Conservation (phyloP, 2,113 vertebrate genomes). For the Fregata magnificens region DNA sequence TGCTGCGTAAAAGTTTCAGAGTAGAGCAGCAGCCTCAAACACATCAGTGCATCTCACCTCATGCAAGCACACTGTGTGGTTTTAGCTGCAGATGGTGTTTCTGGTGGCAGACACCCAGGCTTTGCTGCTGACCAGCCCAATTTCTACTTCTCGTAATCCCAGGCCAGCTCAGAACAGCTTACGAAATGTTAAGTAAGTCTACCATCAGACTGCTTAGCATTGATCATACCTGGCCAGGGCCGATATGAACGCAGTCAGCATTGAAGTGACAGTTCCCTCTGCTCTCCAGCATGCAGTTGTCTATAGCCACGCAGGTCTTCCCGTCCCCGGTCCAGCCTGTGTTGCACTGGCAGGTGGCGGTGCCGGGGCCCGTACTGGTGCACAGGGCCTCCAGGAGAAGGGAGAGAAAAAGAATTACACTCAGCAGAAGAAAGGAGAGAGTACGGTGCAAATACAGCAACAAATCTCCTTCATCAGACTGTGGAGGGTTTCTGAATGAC, state of each 20-base stretch:
- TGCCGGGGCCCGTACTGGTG: constrained; percentile 73
- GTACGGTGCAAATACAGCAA: background rate
- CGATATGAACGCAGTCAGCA: constrained; percentile 81
- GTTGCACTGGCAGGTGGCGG: constrained; percentile 78
- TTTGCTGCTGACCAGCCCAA: background rate
- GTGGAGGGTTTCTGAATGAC: background rate
- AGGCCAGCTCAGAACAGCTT: background rate
- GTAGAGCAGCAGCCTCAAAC: background rate
- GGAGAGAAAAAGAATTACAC: background rate
- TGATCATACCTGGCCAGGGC: constrained; percentile 87
- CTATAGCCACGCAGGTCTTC: constrained; percentile 80
- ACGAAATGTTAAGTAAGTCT: background rate
- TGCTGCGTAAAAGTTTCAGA: background rate
- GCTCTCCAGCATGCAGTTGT: constrained; percentile 82
- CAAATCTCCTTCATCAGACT: background rate
- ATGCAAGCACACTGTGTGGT: too few species aligned
- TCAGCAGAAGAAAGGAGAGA: background rate
- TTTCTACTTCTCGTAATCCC: background rate
- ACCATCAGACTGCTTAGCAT: background rate
- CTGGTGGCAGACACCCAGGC: background rate
- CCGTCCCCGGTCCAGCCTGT: constrained; percentile 92
- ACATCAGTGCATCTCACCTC: background rate
- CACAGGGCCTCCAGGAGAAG: constrained; percentile 82
- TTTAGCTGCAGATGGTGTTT: background rate
- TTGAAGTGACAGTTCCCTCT: constrained; percentile 84